Percentiles rank a stretch among this genome's conserved stretches.
Conservation (phyloP, 2,888 invertebrate species). For the Nebria salina region DNA sequence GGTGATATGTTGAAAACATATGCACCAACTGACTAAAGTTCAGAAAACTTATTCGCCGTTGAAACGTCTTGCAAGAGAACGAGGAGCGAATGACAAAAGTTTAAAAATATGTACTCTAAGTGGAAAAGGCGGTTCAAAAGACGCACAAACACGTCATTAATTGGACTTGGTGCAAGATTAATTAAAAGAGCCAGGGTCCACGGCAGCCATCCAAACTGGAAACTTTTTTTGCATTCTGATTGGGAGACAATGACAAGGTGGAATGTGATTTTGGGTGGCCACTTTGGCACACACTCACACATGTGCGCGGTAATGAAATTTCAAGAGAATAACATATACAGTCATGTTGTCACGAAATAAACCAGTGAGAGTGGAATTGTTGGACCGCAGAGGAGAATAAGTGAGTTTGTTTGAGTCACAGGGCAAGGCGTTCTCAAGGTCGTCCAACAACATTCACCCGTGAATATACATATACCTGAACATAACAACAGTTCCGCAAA, state of each 20-base stretch:
- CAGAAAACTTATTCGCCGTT: background rate
- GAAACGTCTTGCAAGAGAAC: background rate
- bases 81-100: background rate
- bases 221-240: background rate
- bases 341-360: background rate
- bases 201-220: background rate
- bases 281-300: background rate
- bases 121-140: background rate
- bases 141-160: background rate
- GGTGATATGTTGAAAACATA: background rate
- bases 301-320: background rate
- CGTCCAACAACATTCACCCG: background rate
- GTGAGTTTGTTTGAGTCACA: background rate
- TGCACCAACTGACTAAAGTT: background rate
- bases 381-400: background rate
- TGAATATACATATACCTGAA: too few species aligned
- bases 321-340: background rate
- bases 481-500: background rate
- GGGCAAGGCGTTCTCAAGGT: background rate
- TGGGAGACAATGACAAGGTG: background rate
- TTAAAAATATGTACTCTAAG: background rate
- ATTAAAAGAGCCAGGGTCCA: background rate
- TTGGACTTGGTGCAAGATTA: background rate
- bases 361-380: background rate
- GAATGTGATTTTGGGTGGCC: conserved; percentile 1